Evolutionary conservation across 2,113 vertebrate species (phyloP), one percentile per base, ranked within the genome.

Genomic region (Lota lota): DNA sequence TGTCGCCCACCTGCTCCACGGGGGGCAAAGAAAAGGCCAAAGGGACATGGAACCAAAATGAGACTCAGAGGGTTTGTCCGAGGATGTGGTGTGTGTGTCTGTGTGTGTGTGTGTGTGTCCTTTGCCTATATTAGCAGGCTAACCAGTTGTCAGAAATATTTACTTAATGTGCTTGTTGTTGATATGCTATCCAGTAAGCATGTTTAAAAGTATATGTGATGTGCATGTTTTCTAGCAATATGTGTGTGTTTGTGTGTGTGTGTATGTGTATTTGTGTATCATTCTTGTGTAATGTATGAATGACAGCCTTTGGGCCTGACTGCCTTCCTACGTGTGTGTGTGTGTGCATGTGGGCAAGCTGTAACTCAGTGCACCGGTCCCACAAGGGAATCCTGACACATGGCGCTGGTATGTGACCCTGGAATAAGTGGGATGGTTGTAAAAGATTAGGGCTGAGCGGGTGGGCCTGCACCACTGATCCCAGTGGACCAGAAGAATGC

Each of bases 1-100:
- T 85, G 84, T 80, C 7, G 60, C 82, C 87, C 83, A 88, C 85
- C 87, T 90, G 85, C 84, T 88, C 76, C 81, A 78, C 81, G 81
- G 78, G 74, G 61, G 80, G 80, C 76, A 50, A 33, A 66, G 63
- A 78, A 54, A 72, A 66, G 64, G 64, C 67, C 28, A 70, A 67
- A 81, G 79, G 71, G 72, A 47, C 40, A 47, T 47, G 40, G 12
- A 40, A 47, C 40, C 12, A 73, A 84, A 88, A 82, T 74, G 70
- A 84, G 73, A 82, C 76, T 69, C 75, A 73, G 63, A 72, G 59
- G 71, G 57, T 87, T 81, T 87, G 82, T 84, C 77, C 61, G 61
- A 72, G 40, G 73, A 22, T 53, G 66, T 54, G 65, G 21, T 33
- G 11, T 68, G 68, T 47, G 20, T 53, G 64, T 54, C 60, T 67